Evolutionary conservation across 2,113 vertebrate species (phyloP), one percentile per base, ranked within the genome.

Genomic region (Electrona antarctica): DNA sequence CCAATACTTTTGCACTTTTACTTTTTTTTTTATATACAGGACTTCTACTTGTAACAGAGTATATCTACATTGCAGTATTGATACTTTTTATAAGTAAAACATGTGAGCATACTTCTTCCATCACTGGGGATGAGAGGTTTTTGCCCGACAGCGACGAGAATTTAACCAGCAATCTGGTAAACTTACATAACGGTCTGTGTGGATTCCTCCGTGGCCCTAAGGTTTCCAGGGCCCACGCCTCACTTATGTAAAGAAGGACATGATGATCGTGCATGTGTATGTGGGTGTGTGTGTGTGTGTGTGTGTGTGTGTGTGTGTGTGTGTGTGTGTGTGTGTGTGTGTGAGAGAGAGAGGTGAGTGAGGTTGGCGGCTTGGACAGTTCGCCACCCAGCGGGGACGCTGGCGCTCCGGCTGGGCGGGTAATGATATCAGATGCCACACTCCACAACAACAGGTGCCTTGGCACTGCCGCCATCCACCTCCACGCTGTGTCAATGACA

Each of bases 381-480:
- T 96, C 96, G 96, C 94, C 94, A 95, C 95, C 92, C 97, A 97
- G 96, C 97, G 80, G 97, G 96, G 93, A 95, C 91, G 88, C 92
- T 91, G 94, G 94, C 94, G 94, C 93, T 97, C 97, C 96, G 96
- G 95, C 97, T 98, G 97, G 87, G 97, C 95, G 94, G 97, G 97
- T 98, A 99, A 99, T 99, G 96, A 98, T 95, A 97, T 99, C 97
- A 98, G 96, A 97, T 98, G 97, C 95, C 96, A 95, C 92, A 86
- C 95, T 96, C 94, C 95, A 96, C 95, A 97, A 98, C 97, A 99
- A 99, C 98, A 99, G 98, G 97, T 98, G 98, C 96, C 95, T 97
- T 98, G 97, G 96, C 97, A 96, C 91, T 93, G 95, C 94, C 94
- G 93, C 92, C 86, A 93, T 97, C 94, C 94, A 95, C 94, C 95